Evolutionary conservation across 2,113 vertebrate genomes (phyloP).

Genomic region (Pantherophis guttatus): DNA sequence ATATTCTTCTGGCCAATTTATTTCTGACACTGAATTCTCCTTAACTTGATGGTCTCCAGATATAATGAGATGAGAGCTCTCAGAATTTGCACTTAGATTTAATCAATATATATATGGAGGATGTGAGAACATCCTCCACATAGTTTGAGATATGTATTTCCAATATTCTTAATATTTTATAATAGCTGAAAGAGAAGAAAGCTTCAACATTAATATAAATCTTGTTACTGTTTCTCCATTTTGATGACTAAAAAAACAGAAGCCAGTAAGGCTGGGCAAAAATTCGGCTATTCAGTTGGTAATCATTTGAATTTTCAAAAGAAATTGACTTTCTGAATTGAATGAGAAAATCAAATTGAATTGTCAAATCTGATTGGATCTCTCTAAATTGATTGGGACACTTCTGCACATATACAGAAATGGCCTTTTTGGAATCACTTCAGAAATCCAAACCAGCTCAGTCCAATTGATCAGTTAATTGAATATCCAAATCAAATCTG

Average conservation of each 20-base stretch:
- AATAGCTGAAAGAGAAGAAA: constrained; percentile 1
- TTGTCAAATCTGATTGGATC: neutral
- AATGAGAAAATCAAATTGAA: neutral
- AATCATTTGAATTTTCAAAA: neutral
- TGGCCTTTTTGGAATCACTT: neutral
- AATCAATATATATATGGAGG: neutral
- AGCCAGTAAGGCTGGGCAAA: neutral
- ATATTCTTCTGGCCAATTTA: neutral
- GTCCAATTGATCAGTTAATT: neutral
- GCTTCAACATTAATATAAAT: neutral
- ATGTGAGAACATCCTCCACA: neutral
- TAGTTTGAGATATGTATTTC: neutral
- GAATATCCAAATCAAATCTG: neutral
- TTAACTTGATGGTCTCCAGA: neutral
- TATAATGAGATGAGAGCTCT: neutral
- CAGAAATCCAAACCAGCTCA: neutral
- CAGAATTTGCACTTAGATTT: neutral
- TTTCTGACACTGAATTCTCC: neutral
- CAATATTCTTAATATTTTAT: neutral
- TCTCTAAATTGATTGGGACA: neutral
- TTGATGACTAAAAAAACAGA: neutral
- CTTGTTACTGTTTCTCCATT: neutral
- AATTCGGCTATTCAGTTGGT: neutral
- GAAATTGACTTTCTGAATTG: neutral
- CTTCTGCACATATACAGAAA: neutral